Evolutionary conservation across 2,113 vertebrate species (phyloP), one percentile per base, ranked within the genome.

Genomic region (Theropithecus gelada): DNA sequence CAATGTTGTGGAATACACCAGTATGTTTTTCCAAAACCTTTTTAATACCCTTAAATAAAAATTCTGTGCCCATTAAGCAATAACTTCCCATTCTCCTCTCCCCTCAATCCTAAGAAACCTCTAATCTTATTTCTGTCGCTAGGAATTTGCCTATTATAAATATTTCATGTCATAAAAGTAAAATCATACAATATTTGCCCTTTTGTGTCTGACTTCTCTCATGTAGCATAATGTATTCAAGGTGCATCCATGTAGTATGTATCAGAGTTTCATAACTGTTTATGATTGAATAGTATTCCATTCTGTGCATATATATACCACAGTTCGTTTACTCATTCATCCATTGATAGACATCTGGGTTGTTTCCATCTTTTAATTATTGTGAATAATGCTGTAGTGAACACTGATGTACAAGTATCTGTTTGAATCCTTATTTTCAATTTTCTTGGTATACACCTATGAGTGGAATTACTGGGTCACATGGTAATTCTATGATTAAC

Each of bases 71-170:
- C 48, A 43, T 35, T 82, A 35, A 92, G 50, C 38, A 82, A 72
- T 57, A 72, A 57, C 30, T 81, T 18, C 66, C 48, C n/a, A 82
- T 57, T 35, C 13, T 27, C 40, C n/a, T 48, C 38, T 82, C 5
- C 16, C 38, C 61, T 8, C n/a, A 57, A 45, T 22, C n/a, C 78
- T 45, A 82, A 32, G n/a, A 45, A 57, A 82, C 20, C 30, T 72
- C 88, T 79, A 64, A 66, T 79, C 50, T 91, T 27, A 70, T 81
- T 89, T 91, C 48, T 81, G 61, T 81, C 76, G n/a, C 78, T 92
- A 57, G 43, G 50, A 82, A 70, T 92, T 82, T 82, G 38, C 40
- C n/a, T 72, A 83, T n/a, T 72, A 52, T 81, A 48, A 22, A 16
- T n/a, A 45, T 48, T 87, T 66, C 22, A 79, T 66, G 25, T 78